Evolutionary conservation across 30 jellyfish, hydroid and myxozoan species (phyloP).

Genomic region (Mastigias papua): DNA sequence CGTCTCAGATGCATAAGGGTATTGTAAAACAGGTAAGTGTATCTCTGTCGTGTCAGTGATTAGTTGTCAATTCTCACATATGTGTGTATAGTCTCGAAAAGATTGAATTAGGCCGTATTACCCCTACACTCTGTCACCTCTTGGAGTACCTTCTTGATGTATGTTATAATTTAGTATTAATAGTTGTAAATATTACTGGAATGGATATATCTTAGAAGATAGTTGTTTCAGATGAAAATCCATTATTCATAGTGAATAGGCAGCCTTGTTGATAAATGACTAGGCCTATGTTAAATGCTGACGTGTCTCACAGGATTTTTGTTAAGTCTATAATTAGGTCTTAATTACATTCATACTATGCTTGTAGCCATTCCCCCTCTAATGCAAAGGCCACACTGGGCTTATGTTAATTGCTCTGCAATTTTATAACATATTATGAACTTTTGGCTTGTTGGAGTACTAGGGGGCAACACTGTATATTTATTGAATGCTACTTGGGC

Average conservation of each 20-base stretch:
- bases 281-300: slow-evolving; percentile 30
- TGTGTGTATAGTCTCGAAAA: too few relatives aligned
- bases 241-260: too few relatives aligned
- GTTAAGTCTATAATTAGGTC: not conserved
- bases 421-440: too few relatives aligned
- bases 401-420: too few relatives aligned
- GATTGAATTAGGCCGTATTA: not conserved
- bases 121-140: not conserved
- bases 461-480: too few relatives aligned
- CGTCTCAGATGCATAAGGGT: slow-evolving; percentile 88
- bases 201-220: too few relatives aligned
- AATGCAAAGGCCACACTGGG: not conserved
- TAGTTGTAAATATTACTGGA: too few relatives aligned
- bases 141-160: not conserved
- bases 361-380: not conserved
- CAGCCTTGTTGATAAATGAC: slow-evolving; percentile 7
- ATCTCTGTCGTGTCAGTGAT: not conserved
- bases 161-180: too few relatives aligned
- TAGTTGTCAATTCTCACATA: too few relatives aligned
- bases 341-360: not conserved
- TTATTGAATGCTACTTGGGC: too few relatives aligned
- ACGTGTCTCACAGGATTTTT: slow-evolving; percentile 21
- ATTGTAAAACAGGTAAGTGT: slow-evolving; percentile 89
- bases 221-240: too few relatives aligned
- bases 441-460: too few relatives aligned